Percentiles rank a stretch among this genome's conserved stretches.
phyloP scores from a whole-genome alignment of 1,140 invertebrate genomes.

The Calliphora vicina region DNA sequence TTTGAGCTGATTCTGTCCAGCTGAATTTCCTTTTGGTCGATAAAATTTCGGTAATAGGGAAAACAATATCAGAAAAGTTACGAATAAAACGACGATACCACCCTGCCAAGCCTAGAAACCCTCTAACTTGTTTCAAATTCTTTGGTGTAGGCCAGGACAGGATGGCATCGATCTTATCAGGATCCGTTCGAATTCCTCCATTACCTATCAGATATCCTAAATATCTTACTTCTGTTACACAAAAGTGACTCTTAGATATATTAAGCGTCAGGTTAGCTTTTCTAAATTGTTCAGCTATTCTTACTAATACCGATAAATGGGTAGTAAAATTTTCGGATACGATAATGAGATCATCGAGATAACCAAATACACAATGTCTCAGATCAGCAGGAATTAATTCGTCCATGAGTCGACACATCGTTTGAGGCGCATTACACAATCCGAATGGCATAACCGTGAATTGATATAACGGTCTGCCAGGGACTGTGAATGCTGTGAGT shows the following conservation, averaged over 20 bases:
- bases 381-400: slow-evolving; percentile 59
- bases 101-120: slow-evolving; percentile 2
- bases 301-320: slow-evolving; percentile 19
- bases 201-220: slow-evolving; percentile 32
- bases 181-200: slow-evolving; percentile 59
- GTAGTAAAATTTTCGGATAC: slow-evolving; percentile 18
- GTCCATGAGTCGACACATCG: slow-evolving; percentile 36
- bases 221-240: slow-evolving; percentile 45
- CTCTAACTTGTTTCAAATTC: background rate
- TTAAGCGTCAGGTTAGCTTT: slow-evolving; percentile 44
- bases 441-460: slow-evolving; percentile 38
- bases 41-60: slow-evolving; percentile 41
- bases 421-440: slow-evolving; percentile 43
- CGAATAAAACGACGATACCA: slow-evolving; percentile 6
- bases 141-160: background rate
- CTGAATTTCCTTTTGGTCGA: slow-evolving; percentile 19
- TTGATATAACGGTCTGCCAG: slow-evolving; percentile 53
- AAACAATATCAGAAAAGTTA: background rate
- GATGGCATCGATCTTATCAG: slow-evolving; percentile 46
- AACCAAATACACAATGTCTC: slow-evolving; percentile 36
- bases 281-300: slow-evolving; percentile 6
- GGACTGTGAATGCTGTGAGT: slow-evolving; percentile 61
- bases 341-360: slow-evolving; percentile 39
- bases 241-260: slow-evolving; percentile 42
- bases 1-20: background rate